Evolutionary conservation across 2,113 vertebrate genomes (phyloP), one percentile per base, ranked within the genome.

Genomic region (Trachemys scripta): DNA sequence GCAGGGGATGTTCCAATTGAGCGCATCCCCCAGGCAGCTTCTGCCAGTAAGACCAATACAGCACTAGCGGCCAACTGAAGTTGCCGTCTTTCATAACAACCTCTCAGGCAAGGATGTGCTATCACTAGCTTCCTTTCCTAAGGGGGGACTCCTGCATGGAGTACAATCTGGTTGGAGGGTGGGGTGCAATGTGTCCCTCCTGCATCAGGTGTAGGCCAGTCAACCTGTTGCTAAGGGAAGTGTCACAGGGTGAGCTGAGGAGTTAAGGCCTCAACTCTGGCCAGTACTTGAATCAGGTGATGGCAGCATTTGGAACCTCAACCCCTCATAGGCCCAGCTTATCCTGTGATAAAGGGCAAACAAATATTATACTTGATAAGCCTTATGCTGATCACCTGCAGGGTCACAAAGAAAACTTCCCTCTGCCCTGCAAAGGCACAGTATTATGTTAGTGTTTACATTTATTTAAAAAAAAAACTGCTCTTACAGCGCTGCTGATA

Each of bases 211-310:
- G 90, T 6, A 8, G 54, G 53, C 57, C 80, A 53, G 31, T 82
- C 27, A 42, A 25, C 65, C 51, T 22, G 27, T 25, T 83, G 24
- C 49, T 35, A 79, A 87, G 38, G 54, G 88, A 80, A 42, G 27
- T 1, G n/a, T 2, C 65, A 10, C 20, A 86, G n/a, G 59, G 14
- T 29, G 90, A 88, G 59, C 42, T 87, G 90, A 31, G 31, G 27
- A 59, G 93, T 87, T 95, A 96, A 76, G 69, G 92, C 42, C 27
- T 80, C 82, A 35, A 47, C 54, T 92, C 42, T 76, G 42, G 35
- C 24, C 56, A 8, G 78, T 80, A 45, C 3, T 91, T 45, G 25
- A 45, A 45, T 93, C 86, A 92, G 31, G 88, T 57, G 75, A 88
- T 25, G n/a, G 57, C 25, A 12, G 57, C 31, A 24, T 6, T 16